Evolutionary conservation across 2,888 invertebrate genomes (phyloP), one percentile per base, ranked within the genome.

Genomic region (Caenorhabditis virilis): DNA sequence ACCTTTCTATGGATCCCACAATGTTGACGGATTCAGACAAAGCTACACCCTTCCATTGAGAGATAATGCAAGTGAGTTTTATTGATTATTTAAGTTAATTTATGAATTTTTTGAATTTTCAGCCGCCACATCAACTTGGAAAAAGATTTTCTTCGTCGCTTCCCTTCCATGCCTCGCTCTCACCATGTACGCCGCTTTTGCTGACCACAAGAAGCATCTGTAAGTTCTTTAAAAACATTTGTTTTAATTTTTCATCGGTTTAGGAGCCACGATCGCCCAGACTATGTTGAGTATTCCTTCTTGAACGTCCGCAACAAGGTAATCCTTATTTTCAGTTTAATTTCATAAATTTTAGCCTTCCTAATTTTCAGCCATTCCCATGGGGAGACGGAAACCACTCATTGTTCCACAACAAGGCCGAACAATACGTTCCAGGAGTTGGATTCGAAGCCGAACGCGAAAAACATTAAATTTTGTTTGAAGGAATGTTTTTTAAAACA

Each of bases 341-440:
- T n/a, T 25, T 26, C 15, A 46, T 15, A 1, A 41, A 25, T n/a
- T 13, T 11, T n/a, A 43, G 9, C 23, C 26, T 25, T 16, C 2
- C 9, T 22, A 35, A 7, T 18, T 63, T 70, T 62, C 63, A 90
- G 89, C 88, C 90, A 72, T 93, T 92, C 87, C 93, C 93, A 54
- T 94, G 93, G 93, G 92, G 93, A 76, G 93, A 93, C 82, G 94
- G 94, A 69, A 89, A 90, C 85, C 89, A 90, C 83, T 87, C 89
- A 7, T 86, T 94, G 64, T 92, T 94, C 88, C 93, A 93, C 87
- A 93, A 93, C 69, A 74, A 75, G 59, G 39, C 69, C 11, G 72
- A 74, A 57, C 78, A 79, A 58, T 79, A 63, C 59, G 79, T 80
- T 51, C 79, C 79, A 57, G 79, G 80, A 58, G 79, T 79, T 26